Base-by-base conservation (phyloP, 2,888 invertebrate genomes). In the Baronia brevicornis region DNA sequence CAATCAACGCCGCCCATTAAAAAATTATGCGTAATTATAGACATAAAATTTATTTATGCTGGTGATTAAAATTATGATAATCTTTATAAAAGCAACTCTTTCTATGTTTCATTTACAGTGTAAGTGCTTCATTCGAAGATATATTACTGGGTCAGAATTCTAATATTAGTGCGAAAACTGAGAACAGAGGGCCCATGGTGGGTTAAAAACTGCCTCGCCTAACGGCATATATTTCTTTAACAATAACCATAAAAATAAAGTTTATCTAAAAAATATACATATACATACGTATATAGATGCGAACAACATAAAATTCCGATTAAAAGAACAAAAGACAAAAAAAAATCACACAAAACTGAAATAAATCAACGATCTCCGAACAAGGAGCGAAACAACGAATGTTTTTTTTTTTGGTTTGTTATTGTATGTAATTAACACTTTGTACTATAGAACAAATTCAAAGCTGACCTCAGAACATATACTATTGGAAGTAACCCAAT, bases 131-230 rank as follows among this genome's bases (percentile, higher is more conserved):
- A 4, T 13, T 8, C 4, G 13, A 13, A 25, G 21, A 32, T 36
- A 6, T 17, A 6, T 5, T 5, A 17, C 17, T 5, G 4, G 4
- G n/a, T n/a, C n/a, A n/a, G n/a, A n/a, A n/a, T n/a, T n/a, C n/a
- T n/a, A n/a, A n/a, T n/a, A n/a, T n/a, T n/a, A n/a, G n/a, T n/a
- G n/a, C n/a, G n/a, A n/a, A n/a, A n/a, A 28, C 29, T 19, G 32
- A 24, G 35, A 28, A 22, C 37, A 28, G 41, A 29, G 40, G 41
- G 37, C 34, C 41, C 33, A 17, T 73, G 80, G 82, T 82, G 82
- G 82, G 80, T n/a, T n/a, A 68, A 68, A 60, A 53, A 56, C 70
- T 75, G 82, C 79, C 79, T 67, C 77, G 58, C 65, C 70, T 51
- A 35, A 49, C 66, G 79, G 77, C 80, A 74, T 61, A 59, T 71